Evolutionary conservation across 1,140 invertebrate species (phyloP).

Genomic region (Dufourea novaeangliae): DNA sequence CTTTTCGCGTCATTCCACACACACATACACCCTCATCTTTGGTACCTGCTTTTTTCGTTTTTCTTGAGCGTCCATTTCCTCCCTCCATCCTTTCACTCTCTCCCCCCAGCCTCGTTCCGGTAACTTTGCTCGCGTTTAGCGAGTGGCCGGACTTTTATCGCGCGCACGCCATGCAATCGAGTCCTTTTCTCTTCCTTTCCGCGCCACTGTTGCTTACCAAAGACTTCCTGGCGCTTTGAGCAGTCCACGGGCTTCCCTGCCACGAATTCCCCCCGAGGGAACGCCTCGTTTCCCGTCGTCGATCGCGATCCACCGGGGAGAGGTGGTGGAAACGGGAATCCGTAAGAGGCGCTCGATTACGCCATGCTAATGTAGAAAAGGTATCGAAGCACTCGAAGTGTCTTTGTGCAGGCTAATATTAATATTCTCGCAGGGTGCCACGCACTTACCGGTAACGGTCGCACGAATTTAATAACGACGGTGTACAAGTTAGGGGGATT

Average conservation of each 20-base stretch:
- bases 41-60: too few relatives aligned
- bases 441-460: background rate
- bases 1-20: constrained; percentile 19
- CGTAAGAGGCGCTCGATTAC: constrained; percentile 1
- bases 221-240: constrained; percentile 36
- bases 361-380: background rate
- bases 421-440: constrained; percentile 5
- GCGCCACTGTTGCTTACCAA: constrained; percentile 34
- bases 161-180: constrained; percentile 10
- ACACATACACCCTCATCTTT: too few relatives aligned
- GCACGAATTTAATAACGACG: background rate
- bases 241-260: background rate
- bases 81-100: background rate
- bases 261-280: background rate
- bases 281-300: constrained; percentile 10
- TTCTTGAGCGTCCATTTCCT: constrained; percentile 1
- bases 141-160: constrained; percentile 13
- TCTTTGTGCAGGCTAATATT: background rate
- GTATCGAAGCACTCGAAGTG: background rate
- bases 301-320: constrained; percentile 1
- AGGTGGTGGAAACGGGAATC: background rate
- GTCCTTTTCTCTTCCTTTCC: constrained; percentile 6
- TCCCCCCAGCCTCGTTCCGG: background rate
- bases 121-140: constrained; percentile 26
- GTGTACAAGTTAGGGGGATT: background rate